Conservation (phyloP, 2,797 vertebrate genomes). For the Propithecus perrieri region DNA sequence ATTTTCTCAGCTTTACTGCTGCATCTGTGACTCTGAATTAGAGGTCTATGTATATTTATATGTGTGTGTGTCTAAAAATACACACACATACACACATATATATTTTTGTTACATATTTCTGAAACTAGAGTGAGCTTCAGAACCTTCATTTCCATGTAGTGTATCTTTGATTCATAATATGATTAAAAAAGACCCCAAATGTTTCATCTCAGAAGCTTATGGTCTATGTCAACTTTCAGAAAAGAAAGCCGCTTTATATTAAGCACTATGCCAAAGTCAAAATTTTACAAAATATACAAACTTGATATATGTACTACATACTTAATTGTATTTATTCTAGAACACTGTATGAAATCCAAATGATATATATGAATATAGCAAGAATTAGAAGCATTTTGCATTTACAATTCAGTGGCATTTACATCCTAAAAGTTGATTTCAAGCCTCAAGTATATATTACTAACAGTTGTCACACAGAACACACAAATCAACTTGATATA, state of each 20-base stretch:
- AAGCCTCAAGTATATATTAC: background rate
- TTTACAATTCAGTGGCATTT: slow-evolving; percentile 28
- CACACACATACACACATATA: background rate
- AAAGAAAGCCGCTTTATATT: background rate
- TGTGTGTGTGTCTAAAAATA: background rate
- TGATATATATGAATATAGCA: background rate
- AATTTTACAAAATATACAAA: slow-evolving; percentile 5
- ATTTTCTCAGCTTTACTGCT: background rate
- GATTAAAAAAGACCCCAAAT: slow-evolving; percentile 30
- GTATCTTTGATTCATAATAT: background rate
- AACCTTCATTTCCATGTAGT: background rate
- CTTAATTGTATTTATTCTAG: slow-evolving; percentile 36
- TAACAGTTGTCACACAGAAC: background rate
- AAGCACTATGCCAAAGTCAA: slow-evolving; percentile 13
- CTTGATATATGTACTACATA: background rate
- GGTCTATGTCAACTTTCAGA: background rate
- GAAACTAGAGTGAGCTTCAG: background rate
- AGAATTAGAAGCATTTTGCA: slow-evolving; percentile 33
- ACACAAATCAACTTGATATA: background rate
- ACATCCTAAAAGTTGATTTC: background rate
- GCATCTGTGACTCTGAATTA: background rate
- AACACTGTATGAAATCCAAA: slow-evolving; percentile 1
- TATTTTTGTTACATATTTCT: background rate
- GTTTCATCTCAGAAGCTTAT: slow-evolving; percentile 30
- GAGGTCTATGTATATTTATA: background rate